Conservation (phyloP, 2,797 vertebrate genomes). For the Argentina silus region DNA sequence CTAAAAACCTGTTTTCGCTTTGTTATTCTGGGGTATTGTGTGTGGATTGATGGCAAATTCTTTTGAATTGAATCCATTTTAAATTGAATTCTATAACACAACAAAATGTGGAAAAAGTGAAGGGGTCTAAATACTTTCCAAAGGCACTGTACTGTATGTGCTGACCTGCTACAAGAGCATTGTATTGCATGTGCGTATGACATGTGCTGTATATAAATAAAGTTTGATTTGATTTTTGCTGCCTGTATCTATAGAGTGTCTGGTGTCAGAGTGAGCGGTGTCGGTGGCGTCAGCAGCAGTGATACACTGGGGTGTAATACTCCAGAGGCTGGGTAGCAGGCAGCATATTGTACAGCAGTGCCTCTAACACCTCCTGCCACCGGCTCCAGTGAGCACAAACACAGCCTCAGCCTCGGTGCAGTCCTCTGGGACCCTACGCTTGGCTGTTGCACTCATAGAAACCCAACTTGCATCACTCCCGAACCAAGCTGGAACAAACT, state of each 20-base stretch:
- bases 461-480: constrained; percentile 77
- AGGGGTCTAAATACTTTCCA: too few species aligned
- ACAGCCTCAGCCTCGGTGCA: constrained; percentile 9
- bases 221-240: not conserved
- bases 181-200: too few species aligned
- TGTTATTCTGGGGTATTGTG: too few species aligned
- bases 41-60: too few species aligned
- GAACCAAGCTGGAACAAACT: constrained; percentile 53
- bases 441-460: constrained; percentile 69
- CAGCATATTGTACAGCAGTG: constrained; percentile 75
- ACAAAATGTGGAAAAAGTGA: too few species aligned
- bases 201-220: too few species aligned
- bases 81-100: too few species aligned
- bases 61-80: too few species aligned
- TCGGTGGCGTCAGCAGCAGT: constrained; percentile 54
- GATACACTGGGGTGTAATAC: constrained; percentile 54
- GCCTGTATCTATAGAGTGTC: constrained; percentile 46
- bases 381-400: constrained; percentile 77
- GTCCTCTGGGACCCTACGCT: not conserved
- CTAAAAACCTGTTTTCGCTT: too few species aligned
- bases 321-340: constrained; percentile 76
- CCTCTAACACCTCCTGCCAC: constrained; percentile 88
- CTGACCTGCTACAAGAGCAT: too few species aligned
- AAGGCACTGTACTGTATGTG: not conserved
- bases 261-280: constrained; percentile 49